Percentiles rank a stretch among this genome's conserved stretches.
Conservation (phyloP, 2,888 invertebrate species). For the Brachylomia viminalis region DNA sequence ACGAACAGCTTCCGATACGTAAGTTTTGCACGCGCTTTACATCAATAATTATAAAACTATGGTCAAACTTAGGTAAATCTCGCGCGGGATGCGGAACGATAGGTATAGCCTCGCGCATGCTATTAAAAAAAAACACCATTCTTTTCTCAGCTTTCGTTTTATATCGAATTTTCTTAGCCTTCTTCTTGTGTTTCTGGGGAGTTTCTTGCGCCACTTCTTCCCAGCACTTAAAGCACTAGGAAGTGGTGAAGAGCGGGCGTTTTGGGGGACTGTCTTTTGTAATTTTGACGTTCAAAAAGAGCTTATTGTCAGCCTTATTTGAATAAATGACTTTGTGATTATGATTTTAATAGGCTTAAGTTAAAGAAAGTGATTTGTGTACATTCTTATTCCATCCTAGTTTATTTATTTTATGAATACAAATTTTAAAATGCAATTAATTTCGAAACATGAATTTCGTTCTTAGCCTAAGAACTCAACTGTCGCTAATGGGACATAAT, state of each 20-base stretch:
- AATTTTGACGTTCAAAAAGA: not conserved
- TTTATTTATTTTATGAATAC: not conserved
- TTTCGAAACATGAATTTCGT: not conserved
- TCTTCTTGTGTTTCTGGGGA: not conserved
- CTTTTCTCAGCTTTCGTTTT: too few relatives aligned
- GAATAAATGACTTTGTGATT: too few relatives aligned
- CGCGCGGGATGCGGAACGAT: too few relatives aligned
- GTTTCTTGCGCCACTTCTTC: not conserved
- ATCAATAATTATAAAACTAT: not conserved
- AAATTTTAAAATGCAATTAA: too few relatives aligned
- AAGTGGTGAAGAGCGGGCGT: not conserved
- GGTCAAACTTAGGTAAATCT: not conserved
- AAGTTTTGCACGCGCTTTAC: constrained; percentile 59
- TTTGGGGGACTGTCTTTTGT: not conserved
- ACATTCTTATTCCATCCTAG: not conserved
- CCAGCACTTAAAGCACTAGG: too few relatives aligned
- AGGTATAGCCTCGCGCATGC: not conserved
- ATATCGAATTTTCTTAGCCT: not conserved
- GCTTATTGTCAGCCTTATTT: too few relatives aligned
- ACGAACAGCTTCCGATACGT: constrained; percentile 79
- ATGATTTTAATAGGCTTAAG: not conserved
- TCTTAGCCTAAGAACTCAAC: too few relatives aligned
- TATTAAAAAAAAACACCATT: too few relatives aligned
- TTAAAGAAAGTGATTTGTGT: not conserved
- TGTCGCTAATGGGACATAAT: too few relatives aligned